Evolutionary conservation across 2,888 invertebrate genomes (phyloP), one percentile per base, ranked within the genome.

Genomic region (Dasypogon diadema): DNA sequence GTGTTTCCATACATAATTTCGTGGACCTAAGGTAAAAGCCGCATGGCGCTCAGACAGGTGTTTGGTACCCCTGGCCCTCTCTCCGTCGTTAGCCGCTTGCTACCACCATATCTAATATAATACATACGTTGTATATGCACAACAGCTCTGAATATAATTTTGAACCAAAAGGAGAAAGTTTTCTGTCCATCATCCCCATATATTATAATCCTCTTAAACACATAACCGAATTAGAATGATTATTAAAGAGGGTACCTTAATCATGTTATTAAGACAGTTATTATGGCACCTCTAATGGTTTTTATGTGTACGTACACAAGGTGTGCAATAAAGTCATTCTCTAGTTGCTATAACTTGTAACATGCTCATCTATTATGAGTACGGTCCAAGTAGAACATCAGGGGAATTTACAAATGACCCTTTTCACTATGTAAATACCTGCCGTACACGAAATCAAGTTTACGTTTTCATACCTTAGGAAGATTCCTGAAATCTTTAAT

Each of bases 361-460:
- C 42, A 65, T 22, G 65, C 46, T 60, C n/a, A 16, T 30, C 65
- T 48, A 65, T 42, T 65, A 46, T 65, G 42, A 65, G 21, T 65
- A 22, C 18, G 65, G 65, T 24, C 46, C 24, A 42, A 10, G 24
- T 48, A 18, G 22, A 46, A 46, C 48, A 46, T 14, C 65, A 14
- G 42, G 65, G 65, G 65, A 46, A 24, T 46, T 22, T 46, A 46
- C 24, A 65, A 65, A 65, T 24, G 65, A 65, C 65, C 65, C 65
- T 65, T 26, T 65, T 65, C 65, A 14, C 24, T 65, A 12, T 65
- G 65, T 65, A 65, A 65, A 65, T 48, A 65, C 65, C 65, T 65
- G 65, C 46, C 37, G 22, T 65, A 65, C 65, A 65, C 46, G 65
- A 65, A 65, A 65, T 65, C 65, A 65, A 46, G 48, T 48, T 24